Evolutionary conservation across 2,888 invertebrate genomes (phyloP), one percentile per base, ranked within the genome.

Genomic region (Xanthorhoe spadicearia): DNA sequence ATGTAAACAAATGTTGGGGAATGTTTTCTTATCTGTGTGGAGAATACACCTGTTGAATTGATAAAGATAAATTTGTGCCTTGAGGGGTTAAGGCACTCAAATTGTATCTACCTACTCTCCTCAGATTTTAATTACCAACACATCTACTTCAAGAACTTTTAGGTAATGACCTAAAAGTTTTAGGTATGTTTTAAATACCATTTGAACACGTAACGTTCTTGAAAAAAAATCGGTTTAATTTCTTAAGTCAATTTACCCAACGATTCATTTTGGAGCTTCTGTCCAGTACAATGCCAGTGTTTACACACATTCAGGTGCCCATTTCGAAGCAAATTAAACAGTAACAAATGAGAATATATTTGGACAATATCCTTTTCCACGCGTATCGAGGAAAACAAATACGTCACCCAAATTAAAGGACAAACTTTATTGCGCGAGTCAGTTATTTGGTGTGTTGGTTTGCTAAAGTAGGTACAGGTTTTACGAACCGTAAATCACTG

Each of bases 281-380:
- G 35, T 61, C 18, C 15, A 46, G 17, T 28, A 57, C 17, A 23
- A 50, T 53, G 52, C 17, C 13, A 19, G 6, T 56, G 51, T 56
- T 65, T 56, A 7, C 32, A 46, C 32, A 55, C 35, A 43, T 49
- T 38, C 57, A 54, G 60, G 49, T 55, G 51, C 60, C 57, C 54
- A 55, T 72, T 66, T 51, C 66, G 56, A 64, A 63, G 63, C 56
- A 71, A 76, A 75, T 70, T 74, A 72, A 70, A 71, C 59, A 65
- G 60, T 60, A 65, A 69, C 69, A 74, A 77, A 74, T 73, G 70
- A 75, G 72, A 69, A 76, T 64, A 55, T 75, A 74, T 78, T 75
- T 74, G 71, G 72, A 74, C 74, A 75, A 74, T 74, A 70, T 69
- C 70, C 70, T 60, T n/a, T 60, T 58, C 52, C 35, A 58, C 55